Conservation (phyloP, 2,888 invertebrate species). For the Selenia dentaria region DNA sequence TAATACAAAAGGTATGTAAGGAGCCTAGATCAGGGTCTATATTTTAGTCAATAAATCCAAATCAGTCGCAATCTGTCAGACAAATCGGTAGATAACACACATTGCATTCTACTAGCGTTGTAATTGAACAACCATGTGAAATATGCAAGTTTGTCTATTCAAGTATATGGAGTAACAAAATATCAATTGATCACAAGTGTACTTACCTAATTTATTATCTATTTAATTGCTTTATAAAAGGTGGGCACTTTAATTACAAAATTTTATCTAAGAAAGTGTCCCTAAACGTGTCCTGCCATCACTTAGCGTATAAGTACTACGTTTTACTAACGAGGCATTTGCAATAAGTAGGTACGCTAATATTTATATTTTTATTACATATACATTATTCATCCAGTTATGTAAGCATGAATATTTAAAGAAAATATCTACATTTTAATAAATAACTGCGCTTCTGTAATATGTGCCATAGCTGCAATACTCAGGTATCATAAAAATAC, state of each 20-base stretch:
- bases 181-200: slow-evolving; percentile 34
- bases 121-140: not conserved
- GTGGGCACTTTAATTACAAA: slow-evolving; percentile 29
- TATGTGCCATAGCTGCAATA: too few relatives aligned
- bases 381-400: too few relatives aligned
- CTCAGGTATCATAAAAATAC: too few relatives aligned
- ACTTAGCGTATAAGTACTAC: slow-evolving; percentile 1
- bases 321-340: slow-evolving; percentile 2
- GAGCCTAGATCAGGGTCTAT: not conserved
- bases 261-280: slow-evolving; percentile 17
- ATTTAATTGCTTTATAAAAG: slow-evolving; percentile 45
- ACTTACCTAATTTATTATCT: slow-evolving; percentile 36
- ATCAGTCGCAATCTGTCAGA: slow-evolving; percentile 15
- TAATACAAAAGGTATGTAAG: slow-evolving; percentile 11
- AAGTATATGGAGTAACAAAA: slow-evolving; percentile 30
- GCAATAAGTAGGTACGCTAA: not conserved
- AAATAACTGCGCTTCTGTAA: too few relatives aligned
- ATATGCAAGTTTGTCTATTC: too few relatives aligned
- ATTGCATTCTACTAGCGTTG: slow-evolving; percentile 1
- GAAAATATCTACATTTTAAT: too few relatives aligned
- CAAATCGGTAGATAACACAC: slow-evolving; percentile 1
- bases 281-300: slow-evolving; percentile 18
- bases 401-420: too few relatives aligned
- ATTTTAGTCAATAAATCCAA: slow-evolving; percentile 5
- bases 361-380: too few relatives aligned